Conservation (phyloP, 1,140 invertebrate species). For the Akabosia matsudoensis region DNA sequence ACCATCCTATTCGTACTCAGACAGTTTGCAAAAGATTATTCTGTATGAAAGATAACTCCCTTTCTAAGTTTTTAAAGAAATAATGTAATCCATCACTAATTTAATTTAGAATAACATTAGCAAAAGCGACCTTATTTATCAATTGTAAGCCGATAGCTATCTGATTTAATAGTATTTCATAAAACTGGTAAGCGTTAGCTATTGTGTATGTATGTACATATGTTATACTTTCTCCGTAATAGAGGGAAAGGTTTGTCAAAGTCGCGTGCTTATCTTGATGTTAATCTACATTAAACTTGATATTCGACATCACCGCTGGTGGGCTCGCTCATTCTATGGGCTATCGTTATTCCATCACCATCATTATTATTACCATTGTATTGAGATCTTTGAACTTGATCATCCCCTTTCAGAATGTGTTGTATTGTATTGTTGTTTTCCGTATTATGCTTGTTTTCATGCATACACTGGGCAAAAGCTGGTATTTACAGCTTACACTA, state of each 20-base stretch:
- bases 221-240: neutral
- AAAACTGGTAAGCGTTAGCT: no score
- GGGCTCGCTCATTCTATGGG: slow-evolving; percentile 13
- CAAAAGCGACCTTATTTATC: no score
- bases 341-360: slow-evolving; percentile 1
- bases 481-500: no score
- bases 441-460: neutral
- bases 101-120: no score
- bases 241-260: neutral
- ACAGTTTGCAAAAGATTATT: no score
- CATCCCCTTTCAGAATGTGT: neutral
- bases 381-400: neutral
- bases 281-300: neutral
- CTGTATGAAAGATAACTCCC: no score
- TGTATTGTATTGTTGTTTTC: neutral
- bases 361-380: slow-evolving; percentile 6
- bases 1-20: neutral
- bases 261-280: neutral
- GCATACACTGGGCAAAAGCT: no score
- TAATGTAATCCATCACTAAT: neutral
- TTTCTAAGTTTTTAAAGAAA: no score
- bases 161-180: no score
- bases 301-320: neutral
- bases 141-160: no score
- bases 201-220: neutral